These are phyloP conservation scores for Ypsolopha scabrella DNA, from an alignment of 2,888 invertebrate species.

Conservation along the genomic window DNA sequence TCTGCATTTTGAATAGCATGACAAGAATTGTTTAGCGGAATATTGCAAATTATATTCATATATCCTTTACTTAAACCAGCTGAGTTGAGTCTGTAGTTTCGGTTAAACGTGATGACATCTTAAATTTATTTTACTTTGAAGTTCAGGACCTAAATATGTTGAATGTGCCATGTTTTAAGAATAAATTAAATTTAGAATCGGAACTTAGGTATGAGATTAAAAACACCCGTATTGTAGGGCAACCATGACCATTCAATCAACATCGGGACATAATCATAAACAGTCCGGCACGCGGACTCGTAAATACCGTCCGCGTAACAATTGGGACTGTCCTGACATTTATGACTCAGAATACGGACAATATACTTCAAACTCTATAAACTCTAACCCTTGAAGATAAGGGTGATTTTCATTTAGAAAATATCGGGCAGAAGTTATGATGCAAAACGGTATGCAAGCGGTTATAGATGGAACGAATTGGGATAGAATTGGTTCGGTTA, in stretches of 20 bases:
- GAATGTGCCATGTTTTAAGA: background rate
- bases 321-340: constrained; percentile 27
- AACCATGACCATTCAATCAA: constrained; percentile 62
- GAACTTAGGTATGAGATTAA: background rate
- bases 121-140: too few species aligned
- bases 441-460: constrained; percentile 43
- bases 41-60: too few species aligned
- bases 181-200: background rate
- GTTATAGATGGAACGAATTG: constrained; percentile 30
- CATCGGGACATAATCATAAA: constrained; percentile 64
- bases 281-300: constrained; percentile 41
- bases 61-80: too few species aligned
- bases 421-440: constrained; percentile 38
- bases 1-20: too few species aligned
- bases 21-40: too few species aligned
- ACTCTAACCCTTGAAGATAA: too few species aligned
- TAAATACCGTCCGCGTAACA: constrained; percentile 30
- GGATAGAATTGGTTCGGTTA: constrained; percentile 30
- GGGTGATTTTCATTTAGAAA: too few species aligned
- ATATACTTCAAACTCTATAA: too few species aligned
- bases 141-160: too few species aligned
- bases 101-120: too few species aligned
- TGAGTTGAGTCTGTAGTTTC: too few species aligned
- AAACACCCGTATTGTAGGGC: constrained; percentile 28
- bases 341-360: constrained; percentile 29